Evolutionary conservation across 2,888 invertebrate species (phyloP).

Genomic region (Volucella inanis): DNA sequence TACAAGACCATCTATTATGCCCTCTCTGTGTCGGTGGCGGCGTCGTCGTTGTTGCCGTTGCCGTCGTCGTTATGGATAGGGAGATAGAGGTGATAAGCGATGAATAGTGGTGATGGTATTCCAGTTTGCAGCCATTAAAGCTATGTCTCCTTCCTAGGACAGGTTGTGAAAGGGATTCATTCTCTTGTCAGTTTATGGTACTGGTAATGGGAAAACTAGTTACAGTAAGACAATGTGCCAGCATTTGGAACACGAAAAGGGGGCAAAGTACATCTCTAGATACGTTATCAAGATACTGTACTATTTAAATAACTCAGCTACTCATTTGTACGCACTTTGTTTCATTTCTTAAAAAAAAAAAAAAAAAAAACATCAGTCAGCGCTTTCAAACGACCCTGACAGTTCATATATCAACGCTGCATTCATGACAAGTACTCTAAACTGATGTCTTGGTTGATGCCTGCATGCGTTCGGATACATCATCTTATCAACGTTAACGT

Average conservation of each 20-base stretch:
- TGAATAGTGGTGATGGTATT: constrained; percentile 15
- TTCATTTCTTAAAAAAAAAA: not conserved
- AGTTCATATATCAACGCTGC: too few species aligned
- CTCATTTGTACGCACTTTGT: too few species aligned
- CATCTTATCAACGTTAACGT: constrained; percentile 54
- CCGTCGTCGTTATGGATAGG: not conserved
- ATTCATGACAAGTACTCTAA: not conserved
- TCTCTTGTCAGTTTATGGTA: constrained; percentile 9
- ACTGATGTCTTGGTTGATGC: not conserved
- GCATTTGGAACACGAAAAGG: not conserved
- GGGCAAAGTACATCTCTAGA: too few species aligned
- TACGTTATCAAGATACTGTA: too few species aligned
- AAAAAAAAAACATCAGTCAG: too few species aligned
- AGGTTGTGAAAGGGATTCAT: not conserved
- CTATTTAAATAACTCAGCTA: too few species aligned
- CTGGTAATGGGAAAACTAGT: not conserved
- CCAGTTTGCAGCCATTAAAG: constrained; percentile 1
- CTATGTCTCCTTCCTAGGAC: not conserved
- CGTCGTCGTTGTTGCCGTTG: not conserved
- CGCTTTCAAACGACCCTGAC: too few species aligned
- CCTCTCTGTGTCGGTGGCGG: not conserved
- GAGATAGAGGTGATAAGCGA: constrained; percentile 50
- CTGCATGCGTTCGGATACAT: not conserved
- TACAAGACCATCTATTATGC: constrained; percentile 36
- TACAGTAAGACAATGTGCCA: not conserved